A percentile compares a stretch with the other conserved stretches of the same genome.
Conservation (phyloP, 37 sponge, comb jelly and placozoan genomes). For the Crambe crambe region DNA sequence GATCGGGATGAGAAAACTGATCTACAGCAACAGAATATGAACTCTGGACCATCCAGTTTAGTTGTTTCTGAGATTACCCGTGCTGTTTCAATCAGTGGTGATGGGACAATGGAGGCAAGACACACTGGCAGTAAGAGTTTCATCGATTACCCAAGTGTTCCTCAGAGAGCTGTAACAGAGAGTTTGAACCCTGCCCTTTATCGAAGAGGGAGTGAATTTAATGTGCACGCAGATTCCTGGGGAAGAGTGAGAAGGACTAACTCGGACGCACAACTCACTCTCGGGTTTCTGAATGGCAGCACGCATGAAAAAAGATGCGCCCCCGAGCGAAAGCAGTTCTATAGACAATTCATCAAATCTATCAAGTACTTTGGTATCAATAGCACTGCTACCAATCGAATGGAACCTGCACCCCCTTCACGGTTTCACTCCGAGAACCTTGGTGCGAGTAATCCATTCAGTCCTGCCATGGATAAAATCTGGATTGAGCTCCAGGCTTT, state of each 20-base stretch:
- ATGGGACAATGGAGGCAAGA: not conserved
- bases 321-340: conserved; percentile 61
- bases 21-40: not conserved
- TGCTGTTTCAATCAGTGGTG: not conserved
- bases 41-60: not conserved
- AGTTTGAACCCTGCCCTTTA: not conserved
- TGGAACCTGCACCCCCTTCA: conserved; percentile 6
- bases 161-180: not conserved
- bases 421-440: conserved; percentile 59
- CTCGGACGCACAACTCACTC: conserved; percentile 6
- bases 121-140: not conserved
- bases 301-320: conserved; percentile 14
- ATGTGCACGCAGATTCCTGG: not conserved
- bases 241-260: not conserved
- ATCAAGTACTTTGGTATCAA: conserved; percentile 32
- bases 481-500: conserved; percentile 56
- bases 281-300: not conserved
- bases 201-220: not conserved
- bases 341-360: conserved; percentile 28
- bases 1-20: conserved; percentile 26
- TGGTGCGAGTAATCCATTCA: conserved; percentile 30
- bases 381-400: not conserved
- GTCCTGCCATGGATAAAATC: conserved; percentile 14
- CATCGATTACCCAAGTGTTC: not conserved
- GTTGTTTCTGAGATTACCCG: no score